phyloP scores from a whole-genome alignment of 1,140 invertebrate species.

The Drosophila pseudoananassae region DNA sequence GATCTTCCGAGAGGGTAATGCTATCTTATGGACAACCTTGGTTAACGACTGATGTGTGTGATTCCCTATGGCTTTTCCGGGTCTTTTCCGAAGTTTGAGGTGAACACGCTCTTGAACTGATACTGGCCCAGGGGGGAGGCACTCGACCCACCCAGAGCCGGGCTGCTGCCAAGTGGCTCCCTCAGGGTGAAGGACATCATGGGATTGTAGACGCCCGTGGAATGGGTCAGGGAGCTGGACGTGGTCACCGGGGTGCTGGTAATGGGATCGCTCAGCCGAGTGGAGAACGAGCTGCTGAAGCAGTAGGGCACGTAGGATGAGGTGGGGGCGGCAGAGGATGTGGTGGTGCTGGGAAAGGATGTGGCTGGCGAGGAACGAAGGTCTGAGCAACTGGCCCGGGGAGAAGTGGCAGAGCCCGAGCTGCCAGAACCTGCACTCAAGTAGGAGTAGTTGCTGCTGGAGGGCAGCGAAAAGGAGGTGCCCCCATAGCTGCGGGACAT shows the following conservation, averaged over 20 bases:
- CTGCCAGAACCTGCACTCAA: conserved; percentile 29
- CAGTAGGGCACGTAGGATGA: conserved; percentile 57
- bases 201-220: conserved; percentile 72
- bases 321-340: conserved; percentile 11
- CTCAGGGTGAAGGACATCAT: conserved; percentile 74
- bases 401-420: conserved; percentile 5
- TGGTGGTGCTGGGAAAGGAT: conserved; percentile 2
- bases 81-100: conserved; percentile 40
- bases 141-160: conserved; percentile 12
- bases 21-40: conserved; percentile 38
- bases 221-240: conserved; percentile 45
- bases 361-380: conserved; percentile 26
- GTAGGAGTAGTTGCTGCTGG: conserved; percentile 53
- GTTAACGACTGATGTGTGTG: conserved; percentile 17
- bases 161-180: conserved; percentile 40
- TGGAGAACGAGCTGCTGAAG: conserved; percentile 53
- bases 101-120: conserved; percentile 52
- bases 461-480: conserved; percentile 45
- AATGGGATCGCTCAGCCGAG: conserved; percentile 40
- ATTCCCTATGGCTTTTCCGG: conserved; percentile 53
- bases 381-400: conserved; percentile 36
- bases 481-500: conserved; percentile 61
- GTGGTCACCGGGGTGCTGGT: conserved; percentile 30
- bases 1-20: conserved; percentile 5
- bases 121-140: conserved; percentile 43